A percentile compares a stretch with the other conserved stretches of the same genome.
These are phyloP conservation scores for Cuniculus paca DNA, from an alignment of 2,797 vertebrate genomes.

Conservation along the genomic window DNA sequence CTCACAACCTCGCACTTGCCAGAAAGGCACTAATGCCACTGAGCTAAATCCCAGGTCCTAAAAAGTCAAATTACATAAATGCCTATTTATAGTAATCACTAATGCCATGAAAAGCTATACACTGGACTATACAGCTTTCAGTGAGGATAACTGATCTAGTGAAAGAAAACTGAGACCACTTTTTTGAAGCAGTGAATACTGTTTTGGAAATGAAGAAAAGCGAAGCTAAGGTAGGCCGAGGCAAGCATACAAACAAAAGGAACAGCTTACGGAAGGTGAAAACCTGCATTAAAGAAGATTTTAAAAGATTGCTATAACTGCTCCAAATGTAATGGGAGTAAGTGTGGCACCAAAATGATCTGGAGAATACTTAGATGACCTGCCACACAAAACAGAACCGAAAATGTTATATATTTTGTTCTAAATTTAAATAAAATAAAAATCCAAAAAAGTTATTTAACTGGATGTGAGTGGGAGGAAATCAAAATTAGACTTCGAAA, in stretches of 20 bases:
- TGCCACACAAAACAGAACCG: not conserved
- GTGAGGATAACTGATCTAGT: not conserved
- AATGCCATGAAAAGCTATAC: not conserved
- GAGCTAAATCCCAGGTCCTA: too few relatives aligned
- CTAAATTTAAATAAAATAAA: not conserved
- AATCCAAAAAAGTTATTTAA: not conserved
- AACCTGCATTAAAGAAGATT: not conserved
- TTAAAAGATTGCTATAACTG: not conserved
- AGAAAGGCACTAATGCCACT: too few relatives aligned
- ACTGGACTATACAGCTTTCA: not conserved
- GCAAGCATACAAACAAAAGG: not conserved
- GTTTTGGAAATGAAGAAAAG: not conserved
- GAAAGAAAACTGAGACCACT: not conserved
- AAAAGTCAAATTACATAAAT: not conserved
- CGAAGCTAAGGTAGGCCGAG: not conserved
- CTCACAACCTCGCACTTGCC: too few relatives aligned
- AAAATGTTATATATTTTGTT: not conserved
- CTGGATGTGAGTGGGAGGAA: not conserved
- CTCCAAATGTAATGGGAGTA: not conserved
- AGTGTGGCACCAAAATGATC: not conserved
- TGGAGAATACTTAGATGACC: not conserved
- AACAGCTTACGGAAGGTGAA: not conserved
- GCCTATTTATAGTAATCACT: not conserved
- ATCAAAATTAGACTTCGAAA: not conserved
- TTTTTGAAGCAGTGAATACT: not conserved